These are phyloP conservation scores for Nomada ferruginata DNA, from an alignment of 2,888 invertebrate genomes.

Conservation along the genomic window DNA sequence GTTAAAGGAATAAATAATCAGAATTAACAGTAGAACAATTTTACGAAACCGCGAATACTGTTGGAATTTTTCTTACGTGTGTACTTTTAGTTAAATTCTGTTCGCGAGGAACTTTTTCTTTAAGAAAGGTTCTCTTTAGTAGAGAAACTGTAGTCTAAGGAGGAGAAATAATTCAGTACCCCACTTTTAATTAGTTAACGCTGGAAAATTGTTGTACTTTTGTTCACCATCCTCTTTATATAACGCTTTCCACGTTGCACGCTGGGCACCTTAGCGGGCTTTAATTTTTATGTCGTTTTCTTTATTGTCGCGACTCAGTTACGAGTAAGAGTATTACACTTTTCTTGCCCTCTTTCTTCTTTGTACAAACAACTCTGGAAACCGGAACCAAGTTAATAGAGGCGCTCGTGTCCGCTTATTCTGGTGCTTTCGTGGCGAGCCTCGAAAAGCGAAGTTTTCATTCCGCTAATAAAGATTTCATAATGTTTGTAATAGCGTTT, in stretches of 20 bases:
- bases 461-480: constrained; percentile 5
- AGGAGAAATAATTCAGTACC: background rate
- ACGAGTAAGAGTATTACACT: background rate
- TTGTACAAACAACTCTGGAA: background rate
- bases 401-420: background rate
- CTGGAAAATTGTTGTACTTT: background rate
- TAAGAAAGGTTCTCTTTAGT: too few relatives aligned
- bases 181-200: constrained; percentile 12
- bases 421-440: background rate
- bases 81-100: background rate
- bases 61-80: too few relatives aligned
- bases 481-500: constrained; percentile 8
- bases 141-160: background rate
- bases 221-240: background rate
- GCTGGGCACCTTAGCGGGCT: background rate
- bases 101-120: background rate
- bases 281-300: background rate
- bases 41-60: background rate
- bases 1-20: background rate
- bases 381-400: constrained; percentile 9
- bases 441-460: constrained; percentile 10
- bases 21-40: background rate
- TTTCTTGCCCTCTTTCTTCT: background rate
- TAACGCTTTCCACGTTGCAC: background rate
- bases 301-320: background rate